phyloP scores from a whole-genome alignment of 30 jellyfish, hydroid and myxozoan genomes.

The Turritopsis dohrnii region DNA sequence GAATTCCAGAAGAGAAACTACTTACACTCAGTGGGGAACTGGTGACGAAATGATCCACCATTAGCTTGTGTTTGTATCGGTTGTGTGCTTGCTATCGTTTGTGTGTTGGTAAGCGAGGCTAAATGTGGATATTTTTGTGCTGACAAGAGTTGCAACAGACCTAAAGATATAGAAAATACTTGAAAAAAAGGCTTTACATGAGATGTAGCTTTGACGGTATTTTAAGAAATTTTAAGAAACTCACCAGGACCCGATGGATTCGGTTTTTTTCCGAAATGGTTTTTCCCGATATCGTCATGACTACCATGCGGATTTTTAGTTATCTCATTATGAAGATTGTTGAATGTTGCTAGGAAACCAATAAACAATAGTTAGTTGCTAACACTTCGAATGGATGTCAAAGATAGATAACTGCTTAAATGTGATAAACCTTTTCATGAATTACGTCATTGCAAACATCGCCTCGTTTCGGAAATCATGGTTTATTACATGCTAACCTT shows the following conservation, averaged over 20 bases:
- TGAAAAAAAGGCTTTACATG: background rate
- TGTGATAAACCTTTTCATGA: background rate
- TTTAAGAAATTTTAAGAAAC: no score
- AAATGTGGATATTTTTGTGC: constrained; percentile 13
- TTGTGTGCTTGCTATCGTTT: background rate
- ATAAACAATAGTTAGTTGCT: background rate
- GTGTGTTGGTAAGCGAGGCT: background rate
- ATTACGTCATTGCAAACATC: no score
- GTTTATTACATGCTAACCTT: no score
- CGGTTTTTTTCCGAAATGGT: background rate
- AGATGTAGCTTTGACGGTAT: background rate
- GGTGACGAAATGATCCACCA: background rate
- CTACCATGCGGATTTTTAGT: constrained; percentile 21
- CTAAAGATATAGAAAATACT: background rate
- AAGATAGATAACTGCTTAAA: background rate
- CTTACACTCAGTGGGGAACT: background rate
- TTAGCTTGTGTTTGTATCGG: background rate
- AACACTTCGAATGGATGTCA: background rate
- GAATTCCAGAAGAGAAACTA: no score
- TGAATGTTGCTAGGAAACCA: background rate
- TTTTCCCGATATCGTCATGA: constrained; percentile 18
- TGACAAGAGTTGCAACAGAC: background rate
- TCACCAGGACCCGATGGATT: constrained; percentile 6
- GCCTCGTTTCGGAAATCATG: no score
- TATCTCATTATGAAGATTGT: constrained; percentile 24